A percentile compares a stretch with the other conserved stretches of the same genome.
These are phyloP conservation scores for Heterocephalus glaber DNA, from an alignment of 2,113 vertebrate species.

Conservation along the genomic window DNA sequence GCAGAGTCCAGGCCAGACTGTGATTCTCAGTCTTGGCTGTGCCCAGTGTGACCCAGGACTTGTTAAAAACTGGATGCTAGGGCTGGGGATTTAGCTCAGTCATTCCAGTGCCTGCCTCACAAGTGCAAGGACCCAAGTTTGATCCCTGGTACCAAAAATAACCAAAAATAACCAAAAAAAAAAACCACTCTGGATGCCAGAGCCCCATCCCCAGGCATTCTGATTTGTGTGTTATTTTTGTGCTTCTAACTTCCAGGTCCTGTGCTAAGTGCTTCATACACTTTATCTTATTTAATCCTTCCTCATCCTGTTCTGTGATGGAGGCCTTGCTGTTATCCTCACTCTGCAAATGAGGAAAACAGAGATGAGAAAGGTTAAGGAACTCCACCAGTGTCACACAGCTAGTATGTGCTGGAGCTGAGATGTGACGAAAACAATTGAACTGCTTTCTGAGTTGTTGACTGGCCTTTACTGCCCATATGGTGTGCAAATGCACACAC, in stretches of 20 bases:
- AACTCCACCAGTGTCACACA: not conserved
- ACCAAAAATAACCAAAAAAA: too few relatives aligned
- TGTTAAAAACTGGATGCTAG: not conserved
- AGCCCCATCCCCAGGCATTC: not conserved
- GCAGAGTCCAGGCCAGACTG: not conserved
- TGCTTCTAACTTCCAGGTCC: not conserved
- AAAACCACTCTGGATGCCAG: not conserved
- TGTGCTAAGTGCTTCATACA: not conserved
- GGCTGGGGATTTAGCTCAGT: too few relatives aligned
- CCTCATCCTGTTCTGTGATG: not conserved
- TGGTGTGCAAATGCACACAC: not conserved
- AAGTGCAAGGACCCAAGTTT: too few relatives aligned
- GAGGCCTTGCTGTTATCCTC: not conserved
- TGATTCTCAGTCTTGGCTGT: not conserved
- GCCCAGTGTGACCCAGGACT: not conserved
- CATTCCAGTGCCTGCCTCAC: too few relatives aligned
- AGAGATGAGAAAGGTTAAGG: not conserved
- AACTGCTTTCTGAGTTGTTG: not conserved
- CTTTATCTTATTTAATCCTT: not conserved
- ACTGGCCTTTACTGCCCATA: not conserved
- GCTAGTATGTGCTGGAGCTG: not conserved
- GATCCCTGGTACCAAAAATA: too few relatives aligned
- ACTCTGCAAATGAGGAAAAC: not conserved
- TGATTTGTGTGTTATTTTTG: not conserved
- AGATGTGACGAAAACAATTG: not conserved